A percentile compares a stretch with the other conserved stretches of the same genome.
Conservation (phyloP, 2,888 invertebrate species). For the Melieria picta region DNA sequence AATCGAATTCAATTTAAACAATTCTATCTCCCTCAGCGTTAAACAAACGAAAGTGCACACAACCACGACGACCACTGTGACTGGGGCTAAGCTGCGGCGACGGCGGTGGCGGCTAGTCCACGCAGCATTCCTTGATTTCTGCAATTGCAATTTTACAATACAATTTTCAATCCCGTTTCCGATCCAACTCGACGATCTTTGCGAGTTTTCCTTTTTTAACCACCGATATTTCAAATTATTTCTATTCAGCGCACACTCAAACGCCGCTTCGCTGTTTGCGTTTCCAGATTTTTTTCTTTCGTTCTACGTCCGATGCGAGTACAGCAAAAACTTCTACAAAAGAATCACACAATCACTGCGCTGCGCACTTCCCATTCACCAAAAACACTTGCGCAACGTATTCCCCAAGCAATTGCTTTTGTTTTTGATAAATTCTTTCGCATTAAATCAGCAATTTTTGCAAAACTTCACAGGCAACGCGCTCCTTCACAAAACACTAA, state of each 20-base stretch:
- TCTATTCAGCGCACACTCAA: slow-evolving; percentile 6
- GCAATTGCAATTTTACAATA: too few species aligned
- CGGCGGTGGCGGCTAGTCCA: too few species aligned
- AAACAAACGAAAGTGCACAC: too few species aligned
- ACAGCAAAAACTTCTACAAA: slow-evolving; percentile 40
- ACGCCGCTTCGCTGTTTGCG: slow-evolving; percentile 19
- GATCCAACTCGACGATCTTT: too few species aligned
- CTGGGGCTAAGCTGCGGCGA: too few species aligned
- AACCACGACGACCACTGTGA: too few species aligned
- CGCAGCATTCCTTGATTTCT: too few species aligned
- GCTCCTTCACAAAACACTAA: slow-evolving; percentile 58
- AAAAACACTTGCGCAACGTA: slow-evolving; percentile 17
- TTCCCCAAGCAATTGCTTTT: slow-evolving; percentile 12
- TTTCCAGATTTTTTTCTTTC: slow-evolving; percentile 47
- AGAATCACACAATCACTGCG: slow-evolving; percentile 42
- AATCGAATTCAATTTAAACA: too few species aligned
- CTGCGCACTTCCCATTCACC: slow-evolving; percentile 26
- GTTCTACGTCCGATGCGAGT: slow-evolving; percentile 43
- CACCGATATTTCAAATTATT: background rate
- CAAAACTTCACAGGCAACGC: slow-evolving; percentile 63
- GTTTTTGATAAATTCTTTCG: slow-evolving; percentile 22
- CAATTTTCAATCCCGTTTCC: too few species aligned
- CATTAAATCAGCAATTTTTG: slow-evolving; percentile 52
- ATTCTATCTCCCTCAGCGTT: too few species aligned
- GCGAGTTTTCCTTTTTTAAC: too few species aligned